phyloP scores from a whole-genome alignment of 2,888 invertebrate genomes.

The Drosophila tanythrix region DNA sequence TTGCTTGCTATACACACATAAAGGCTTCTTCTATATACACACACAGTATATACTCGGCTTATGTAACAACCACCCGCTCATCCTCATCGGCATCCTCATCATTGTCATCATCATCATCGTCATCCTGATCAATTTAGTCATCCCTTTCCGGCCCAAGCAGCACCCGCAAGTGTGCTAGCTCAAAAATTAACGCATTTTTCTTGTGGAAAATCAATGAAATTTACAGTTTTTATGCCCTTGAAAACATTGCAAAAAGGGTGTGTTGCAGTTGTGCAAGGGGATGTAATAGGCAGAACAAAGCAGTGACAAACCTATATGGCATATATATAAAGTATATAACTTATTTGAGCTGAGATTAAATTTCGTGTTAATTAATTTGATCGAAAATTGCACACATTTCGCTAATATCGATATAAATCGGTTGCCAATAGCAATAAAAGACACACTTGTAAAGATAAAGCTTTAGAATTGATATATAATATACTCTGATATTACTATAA shows the following conservation, averaged over 20 bases:
- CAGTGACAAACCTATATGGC: background rate
- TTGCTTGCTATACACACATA: slow-evolving; percentile 35
- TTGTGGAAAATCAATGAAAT: slow-evolving; percentile 58
- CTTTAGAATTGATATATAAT: no score
- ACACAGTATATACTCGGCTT: slow-evolving; percentile 24
- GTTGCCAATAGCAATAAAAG: background rate
- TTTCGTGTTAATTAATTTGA: background rate
- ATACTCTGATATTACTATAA: background rate
- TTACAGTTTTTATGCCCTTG: slow-evolving; percentile 30
- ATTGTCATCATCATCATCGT: slow-evolving; percentile 15
- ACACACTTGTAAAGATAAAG: no score
- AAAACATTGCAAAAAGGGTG: background rate
- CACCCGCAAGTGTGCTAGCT: slow-evolving; percentile 52
- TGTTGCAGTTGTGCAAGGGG: background rate
- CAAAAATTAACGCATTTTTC: slow-evolving; percentile 66
- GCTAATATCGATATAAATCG: background rate
- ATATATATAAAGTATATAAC: background rate
- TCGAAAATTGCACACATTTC: background rate
- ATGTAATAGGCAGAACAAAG: background rate
- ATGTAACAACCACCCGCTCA: slow-evolving; percentile 60
- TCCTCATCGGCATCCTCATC: slow-evolving; percentile 18
- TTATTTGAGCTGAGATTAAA: background rate
- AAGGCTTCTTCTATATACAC: slow-evolving; percentile 1
- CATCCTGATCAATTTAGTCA: slow-evolving; percentile 8
- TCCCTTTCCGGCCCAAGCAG: slow-evolving; percentile 19